Evolutionary conservation across 1,140 invertebrate genomes (phyloP).

Genomic region (Zophobas morio): DNA sequence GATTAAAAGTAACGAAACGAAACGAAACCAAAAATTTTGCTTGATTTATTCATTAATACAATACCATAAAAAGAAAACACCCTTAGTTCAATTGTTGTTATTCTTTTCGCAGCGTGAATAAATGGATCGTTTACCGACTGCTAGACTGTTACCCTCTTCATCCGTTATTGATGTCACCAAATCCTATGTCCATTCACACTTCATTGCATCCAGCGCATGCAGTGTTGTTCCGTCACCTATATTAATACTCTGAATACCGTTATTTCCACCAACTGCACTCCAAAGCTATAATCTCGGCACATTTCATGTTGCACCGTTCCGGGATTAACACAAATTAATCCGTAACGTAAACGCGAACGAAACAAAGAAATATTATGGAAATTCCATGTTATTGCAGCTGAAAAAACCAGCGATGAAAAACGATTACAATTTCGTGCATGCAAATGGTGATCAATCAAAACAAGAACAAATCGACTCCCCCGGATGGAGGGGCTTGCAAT

Average conservation of each 20-base stretch:
- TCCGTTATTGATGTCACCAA: not conserved
- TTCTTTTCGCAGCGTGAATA: not conserved
- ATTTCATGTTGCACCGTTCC: slow-evolving; percentile 19
- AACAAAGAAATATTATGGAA: slow-evolving; percentile 6
- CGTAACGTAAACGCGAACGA: not conserved
- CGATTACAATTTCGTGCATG: slow-evolving; percentile 3
- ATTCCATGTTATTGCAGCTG: slow-evolving; percentile 10
- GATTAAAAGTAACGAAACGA: no score
- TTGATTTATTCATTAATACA: no score
- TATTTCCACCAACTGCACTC: slow-evolving; percentile 20
- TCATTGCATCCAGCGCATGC: not conserved
- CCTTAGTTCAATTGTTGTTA: no score
- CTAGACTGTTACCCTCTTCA: not conserved
- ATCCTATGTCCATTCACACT: not conserved
- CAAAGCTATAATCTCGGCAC: slow-evolving; percentile 1
- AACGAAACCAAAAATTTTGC: no score
- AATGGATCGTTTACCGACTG: not conserved
- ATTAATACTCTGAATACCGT: slow-evolving; percentile 12
- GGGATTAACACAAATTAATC: slow-evolving; percentile 4
- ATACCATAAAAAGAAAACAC: no score
- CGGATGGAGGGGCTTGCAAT: slow-evolving; percentile 2
- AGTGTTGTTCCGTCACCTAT: slow-evolving; percentile 12
- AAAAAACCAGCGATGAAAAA: slow-evolving; percentile 3
- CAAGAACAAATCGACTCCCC: slow-evolving; percentile 17
- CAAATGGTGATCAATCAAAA: slow-evolving; percentile 27